Evolutionary conservation across 2,797 vertebrate species (phyloP), one percentile per base, ranked within the genome.

Genomic region (Anomalospiza imberbis): DNA sequence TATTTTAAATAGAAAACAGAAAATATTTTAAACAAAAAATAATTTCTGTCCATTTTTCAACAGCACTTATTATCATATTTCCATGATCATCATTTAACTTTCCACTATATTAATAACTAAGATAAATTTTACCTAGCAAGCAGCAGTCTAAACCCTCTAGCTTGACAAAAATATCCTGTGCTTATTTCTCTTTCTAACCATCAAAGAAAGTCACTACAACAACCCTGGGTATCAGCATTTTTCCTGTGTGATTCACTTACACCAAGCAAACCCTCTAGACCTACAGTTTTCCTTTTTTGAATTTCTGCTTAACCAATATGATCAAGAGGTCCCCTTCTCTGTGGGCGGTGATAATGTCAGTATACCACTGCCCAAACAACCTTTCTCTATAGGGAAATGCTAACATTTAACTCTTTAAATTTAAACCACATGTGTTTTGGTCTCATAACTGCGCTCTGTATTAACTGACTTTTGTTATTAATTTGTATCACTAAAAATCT

Each of bases 371-470:
- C 85, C 82, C 91, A 96, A 91, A 90, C 70, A 91, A 94, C 70
- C 88, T 86, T 82, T 88, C 80, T 75, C 95, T 90, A 94, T 78
- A 79, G 90, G 91, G 90, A 96, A 93, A 94, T 79, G 70, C 55
- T 95, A 94, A 94, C 83, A 94, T 96, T 94, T 93, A 94, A 93
- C 91, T 84, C 88, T 86, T 96, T 58, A 90, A 91, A 96, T 94
- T 90, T 88, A 90, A 96, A 94, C 47, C 85, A 93, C 70, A 65
- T 93, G 90, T 90, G 88, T 79, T 90, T 90, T 81, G 76, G 66
- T 88, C 76, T 94, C 66, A 25, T 60, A 93, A 90, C 62, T 65
- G 55, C 50, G 55, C 55, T 84, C 66, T 42, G 14, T n/a, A 86
- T 91, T 93, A 93, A 76, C 85, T 78, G 68, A 65, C 66, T 94